Conservation (phyloP, 2,888 invertebrate genomes). For the Brenthis hecate region DNA sequence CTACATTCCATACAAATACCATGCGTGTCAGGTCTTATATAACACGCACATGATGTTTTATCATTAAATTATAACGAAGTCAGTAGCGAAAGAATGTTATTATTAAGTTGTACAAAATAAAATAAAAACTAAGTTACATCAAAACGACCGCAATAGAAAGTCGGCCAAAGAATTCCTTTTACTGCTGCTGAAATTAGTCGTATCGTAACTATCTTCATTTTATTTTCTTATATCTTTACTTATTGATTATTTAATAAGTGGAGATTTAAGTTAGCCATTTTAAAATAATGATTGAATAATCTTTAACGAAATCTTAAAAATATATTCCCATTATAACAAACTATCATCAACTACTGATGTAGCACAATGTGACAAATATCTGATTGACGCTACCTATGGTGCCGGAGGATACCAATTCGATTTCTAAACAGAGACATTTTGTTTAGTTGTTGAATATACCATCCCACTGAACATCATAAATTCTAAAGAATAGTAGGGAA, state of each 20-base stretch:
- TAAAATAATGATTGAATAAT: neutral
- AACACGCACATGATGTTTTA: neutral
- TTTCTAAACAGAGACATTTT: too few relatives aligned
- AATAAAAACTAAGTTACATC: conserved; percentile 33
- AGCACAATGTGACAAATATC: too few relatives aligned
- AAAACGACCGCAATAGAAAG: conserved; percentile 40
- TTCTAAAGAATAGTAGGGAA: too few relatives aligned
- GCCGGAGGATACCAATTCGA: too few relatives aligned
- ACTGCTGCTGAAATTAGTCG: conserved; percentile 34
- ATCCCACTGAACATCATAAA: too few relatives aligned
- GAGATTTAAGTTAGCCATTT: neutral
- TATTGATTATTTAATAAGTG: conserved; percentile 1
- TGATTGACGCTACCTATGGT: too few relatives aligned
- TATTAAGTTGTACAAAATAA: conserved; percentile 18
- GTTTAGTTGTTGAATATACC: too few relatives aligned
- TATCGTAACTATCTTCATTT: conserved; percentile 17
- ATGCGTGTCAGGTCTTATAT: too few relatives aligned
- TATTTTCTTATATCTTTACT: conserved; percentile 1
- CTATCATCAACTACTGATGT: too few relatives aligned
- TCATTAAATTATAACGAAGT: neutral
- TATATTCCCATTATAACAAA: too few relatives aligned
- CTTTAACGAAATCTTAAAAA: neutral
- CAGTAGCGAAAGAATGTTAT: conserved; percentile 1
- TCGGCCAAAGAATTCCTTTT: conserved; percentile 37
- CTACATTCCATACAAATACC: too few relatives aligned